These are phyloP conservation scores for Myrmecophaga tridactyla DNA, from an alignment of 2,113 vertebrate species.

Conservation along the genomic window DNA sequence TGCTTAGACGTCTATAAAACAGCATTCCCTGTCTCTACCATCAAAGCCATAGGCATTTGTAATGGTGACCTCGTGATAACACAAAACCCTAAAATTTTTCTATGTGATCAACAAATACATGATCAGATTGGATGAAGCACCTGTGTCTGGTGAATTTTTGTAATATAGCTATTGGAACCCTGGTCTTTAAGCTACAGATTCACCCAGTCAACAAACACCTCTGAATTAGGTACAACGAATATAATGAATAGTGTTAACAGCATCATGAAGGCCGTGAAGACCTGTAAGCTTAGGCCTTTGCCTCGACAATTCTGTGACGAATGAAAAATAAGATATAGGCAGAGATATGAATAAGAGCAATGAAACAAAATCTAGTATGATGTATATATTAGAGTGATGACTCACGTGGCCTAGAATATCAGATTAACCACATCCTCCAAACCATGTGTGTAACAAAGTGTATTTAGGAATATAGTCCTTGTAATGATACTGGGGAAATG, in stretches of 20 bases:
- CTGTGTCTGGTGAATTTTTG: background rate
- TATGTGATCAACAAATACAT: background rate
- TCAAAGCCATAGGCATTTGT: background rate
- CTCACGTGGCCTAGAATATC: background rate
- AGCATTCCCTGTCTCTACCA: background rate
- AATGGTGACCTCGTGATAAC: background rate
- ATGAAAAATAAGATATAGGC: background rate
- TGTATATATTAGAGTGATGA: background rate
- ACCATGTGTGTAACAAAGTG: background rate
- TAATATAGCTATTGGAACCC: background rate
- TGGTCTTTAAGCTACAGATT: background rate
- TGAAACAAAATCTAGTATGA: background rate
- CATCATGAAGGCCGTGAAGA: background rate
- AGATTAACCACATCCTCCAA: background rate
- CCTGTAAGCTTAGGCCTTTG: background rate
- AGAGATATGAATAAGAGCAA: background rate
- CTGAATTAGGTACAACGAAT: background rate
- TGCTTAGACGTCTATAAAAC: background rate
- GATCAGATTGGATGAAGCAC: background rate
- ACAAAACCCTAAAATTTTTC: background rate
- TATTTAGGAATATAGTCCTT: background rate
- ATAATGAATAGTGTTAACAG: background rate
- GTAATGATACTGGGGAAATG: background rate
- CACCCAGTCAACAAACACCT: background rate
- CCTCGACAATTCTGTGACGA: background rate